Base-by-base conservation (phyloP, 2,888 invertebrate species). In the Macrophya annulata region DNA sequence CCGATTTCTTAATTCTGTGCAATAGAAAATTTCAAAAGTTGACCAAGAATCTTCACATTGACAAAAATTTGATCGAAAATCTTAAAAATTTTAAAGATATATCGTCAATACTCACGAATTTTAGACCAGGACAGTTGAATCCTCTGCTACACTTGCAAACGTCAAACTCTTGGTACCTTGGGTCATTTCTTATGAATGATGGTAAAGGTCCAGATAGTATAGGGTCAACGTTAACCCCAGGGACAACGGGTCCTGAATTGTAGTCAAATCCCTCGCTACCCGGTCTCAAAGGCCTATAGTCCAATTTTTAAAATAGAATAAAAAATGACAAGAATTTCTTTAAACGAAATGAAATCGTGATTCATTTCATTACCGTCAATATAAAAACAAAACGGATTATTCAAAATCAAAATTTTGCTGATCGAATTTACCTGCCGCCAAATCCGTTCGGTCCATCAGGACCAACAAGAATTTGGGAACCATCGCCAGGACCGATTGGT, bases 391-490 rank as follows among this genome's bases (percentile, higher is more conserved):
- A 72, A 43, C 9, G 43, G 8, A 15, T 6, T 12, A 21, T 48
- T 4, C 9, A 21, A 45, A 76, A 76, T 5, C 10, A 0, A 31
- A 43, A 79, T 45, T 65, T 25, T 21, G 8, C n/a, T n/a, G 17
- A 25, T 68, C 17, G 21, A 68, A 91, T 84, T 90, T 91, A 93
- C 89, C 93, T 89, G 51, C 94, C 94, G 62, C 94, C 92, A 89
- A 94, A 93, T 91, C 95, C 94, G 84, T 94, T 95, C 87, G 95
- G 94, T n/a, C 95, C 95, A 0, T 93, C 94, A 1, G 94, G 94
- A 15, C 94, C 94, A 0, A 94, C 93, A 17, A 94, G 89, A 37
- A 94, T 86, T 0, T 92, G 92, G 4, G 87, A 85, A 84, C 88
- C 89, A 59, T 87, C 87, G n/a, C 84, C 68, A 0, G 89, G 89